Conservation (phyloP, 2,888 invertebrate genomes). For the Acrobasis suavella region DNA sequence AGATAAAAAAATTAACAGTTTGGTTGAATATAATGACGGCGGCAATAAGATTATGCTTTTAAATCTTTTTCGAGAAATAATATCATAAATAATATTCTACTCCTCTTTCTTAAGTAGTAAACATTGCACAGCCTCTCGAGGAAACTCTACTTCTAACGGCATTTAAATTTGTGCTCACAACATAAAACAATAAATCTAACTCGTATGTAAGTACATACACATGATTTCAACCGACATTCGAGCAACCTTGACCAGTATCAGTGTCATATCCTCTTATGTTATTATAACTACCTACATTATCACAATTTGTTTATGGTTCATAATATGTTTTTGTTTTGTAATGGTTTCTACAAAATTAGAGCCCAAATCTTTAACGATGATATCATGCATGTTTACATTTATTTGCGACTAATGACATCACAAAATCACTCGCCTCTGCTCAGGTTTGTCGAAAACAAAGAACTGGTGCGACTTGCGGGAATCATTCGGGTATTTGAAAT, state of each 20-base stretch:
- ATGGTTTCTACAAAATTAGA: not conserved
- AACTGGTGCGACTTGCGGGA: not conserved
- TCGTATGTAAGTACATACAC: not conserved
- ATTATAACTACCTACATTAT: not conserved
- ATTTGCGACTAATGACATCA: slow-evolving; percentile 8
- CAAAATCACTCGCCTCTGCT: not conserved
- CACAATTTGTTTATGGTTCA: too few species aligned
- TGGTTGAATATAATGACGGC: too few species aligned
- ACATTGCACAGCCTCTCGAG: too few species aligned
- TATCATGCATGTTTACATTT: slow-evolving; percentile 6
- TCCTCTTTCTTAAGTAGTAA: too few species aligned
- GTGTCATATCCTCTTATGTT: slow-evolving; percentile 4
- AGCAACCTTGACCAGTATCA: not conserved
- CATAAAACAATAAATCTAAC: not conserved
- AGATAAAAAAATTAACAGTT: too few species aligned
- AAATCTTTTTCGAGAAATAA: too few species aligned
- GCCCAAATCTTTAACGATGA: not conserved
- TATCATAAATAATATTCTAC: too few species aligned
- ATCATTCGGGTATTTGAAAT: not conserved
- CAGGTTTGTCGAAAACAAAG: slow-evolving; percentile 10
- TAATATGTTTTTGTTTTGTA: too few species aligned
- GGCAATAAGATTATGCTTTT: too few species aligned
- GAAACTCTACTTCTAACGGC: too few species aligned
- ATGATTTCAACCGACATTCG: not conserved
- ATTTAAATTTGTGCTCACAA: not conserved